Evolutionary conservation across 2,113 vertebrate genomes (phyloP), one percentile per base, ranked within the genome.

Genomic region (Brienomyrus longianalis): DNA sequence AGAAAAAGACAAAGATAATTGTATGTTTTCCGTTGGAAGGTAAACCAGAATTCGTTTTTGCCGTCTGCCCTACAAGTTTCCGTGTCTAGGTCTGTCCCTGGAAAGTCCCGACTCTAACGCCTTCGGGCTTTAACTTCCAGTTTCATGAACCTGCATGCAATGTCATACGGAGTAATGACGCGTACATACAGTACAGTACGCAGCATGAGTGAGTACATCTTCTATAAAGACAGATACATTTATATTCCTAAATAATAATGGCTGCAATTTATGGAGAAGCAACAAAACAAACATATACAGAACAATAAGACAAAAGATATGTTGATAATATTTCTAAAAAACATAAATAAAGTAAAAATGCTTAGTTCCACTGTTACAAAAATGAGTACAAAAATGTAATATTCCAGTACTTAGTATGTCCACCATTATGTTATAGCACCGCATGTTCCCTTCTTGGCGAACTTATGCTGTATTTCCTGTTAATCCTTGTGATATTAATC

Each of bases 31-130:
- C 15, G n/a, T 83, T 83, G 35, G 6, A 43, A 39, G 13, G 31
- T 27, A 39, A 83, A 23, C 17, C 77, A 43, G 77, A 27, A 66
- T 66, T 27, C 62, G 62, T 62, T 62, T 62, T 47, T 83, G 35
- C n/a, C 77, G 77, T 47, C 39, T 2, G n/a, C 9, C 62, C 10
- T 31, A 27, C 6, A 48, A 10, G 83, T 48, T 52, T 86, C 84
- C 48, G 48, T 2, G 45, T 89, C 70, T 27, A 77, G 15, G 17
- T 13, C 15, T 31, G 1, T 39, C 70, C 21, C 27, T 77, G 88
- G 88, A 89, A 89, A 89, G 70, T 80, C 88, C 88, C 88, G 66
- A 23, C 27, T 43, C 27, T 27, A 47, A 83, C 77, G 77, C 70
- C 70, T 80, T 43, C 66, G 70, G 48, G 47, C 48, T 77, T 39